Base-by-base conservation (phyloP, 2,113 vertebrate genomes). In the Myotis lucifugus region DNA sequence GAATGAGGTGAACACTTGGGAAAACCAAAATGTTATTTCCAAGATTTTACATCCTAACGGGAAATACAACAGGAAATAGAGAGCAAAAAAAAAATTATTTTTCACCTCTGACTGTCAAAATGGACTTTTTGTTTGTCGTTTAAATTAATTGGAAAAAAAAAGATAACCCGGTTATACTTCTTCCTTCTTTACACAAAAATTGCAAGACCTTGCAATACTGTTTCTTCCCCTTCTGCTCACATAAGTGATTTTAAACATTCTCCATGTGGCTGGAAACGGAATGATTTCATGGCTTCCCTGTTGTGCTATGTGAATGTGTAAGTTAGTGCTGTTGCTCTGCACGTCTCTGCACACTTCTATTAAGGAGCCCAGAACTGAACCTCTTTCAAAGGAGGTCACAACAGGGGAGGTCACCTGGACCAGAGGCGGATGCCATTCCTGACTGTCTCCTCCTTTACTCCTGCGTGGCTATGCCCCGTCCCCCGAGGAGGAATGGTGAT, bases 1-100 rank as follows among this genome's bases (percentile, higher is more conserved):
- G 97, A 97, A 97, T 94, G 96, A 97, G 97, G 96, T 88, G 93
- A 96, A 97, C 92, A 97, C 97, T 98, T 95, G 72, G 93, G 87
- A 59, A 96, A 95, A 92, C 27, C 14, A 32, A 82, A 93, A 27
- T 77, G 21, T 46, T 52, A 67, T 93, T 93, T 76, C 70, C 85
- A 95, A 91, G 95, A 96, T 92, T 90, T 88, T 70, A 79, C 23
- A 88, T 85, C 70, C 94, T 95, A 46, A 70, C 85, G 85, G 66
- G 92, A 92, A 82, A 77, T 73, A 76, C 25, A 96, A 15, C 25
- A 94, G 84, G 50, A 97, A 95, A 84, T 19, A 69, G 0, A 70
- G n/a, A 40, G 9, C 40, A 7, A 48, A 67, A 70, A 54, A 46
- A 46, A 8, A 37, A 8, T 59, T 59, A 42, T 46, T 86, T 70